Evolutionary conservation across 2,888 invertebrate species (phyloP).

Genomic region (Scaptomyza tumidula): DNA sequence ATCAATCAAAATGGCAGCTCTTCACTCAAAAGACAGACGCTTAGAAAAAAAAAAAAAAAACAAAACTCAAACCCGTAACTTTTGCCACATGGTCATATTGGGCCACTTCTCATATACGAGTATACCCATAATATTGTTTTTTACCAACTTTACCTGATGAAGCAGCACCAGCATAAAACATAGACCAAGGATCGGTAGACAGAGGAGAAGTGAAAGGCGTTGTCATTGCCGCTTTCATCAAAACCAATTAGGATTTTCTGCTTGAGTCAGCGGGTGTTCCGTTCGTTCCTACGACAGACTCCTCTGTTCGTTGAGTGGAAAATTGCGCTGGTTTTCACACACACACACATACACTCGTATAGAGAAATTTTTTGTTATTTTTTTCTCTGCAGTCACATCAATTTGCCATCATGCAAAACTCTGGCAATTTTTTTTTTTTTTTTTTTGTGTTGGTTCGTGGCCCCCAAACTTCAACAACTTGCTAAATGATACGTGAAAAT

Average conservation of each 20-base stretch:
- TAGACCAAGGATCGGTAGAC: background rate
- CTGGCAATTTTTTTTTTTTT: conserved; percentile 41
- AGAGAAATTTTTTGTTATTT: conserved; percentile 13
- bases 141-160: conserved; percentile 68
- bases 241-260: conserved; percentile 83
- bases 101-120: conserved; percentile 56
- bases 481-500: conserved; percentile 84
- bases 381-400: conserved; percentile 65
- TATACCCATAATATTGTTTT: conserved; percentile 31
- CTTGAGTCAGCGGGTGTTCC: conserved; percentile 65
- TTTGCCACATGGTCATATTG: conserved; percentile 76
- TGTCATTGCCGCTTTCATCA: conserved; percentile 82
- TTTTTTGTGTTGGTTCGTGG: conserved; percentile 30
- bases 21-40: conserved; percentile 44
- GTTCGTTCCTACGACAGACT: background rate
- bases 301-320: conserved; percentile 65
- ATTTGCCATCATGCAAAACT: conserved; percentile 74
- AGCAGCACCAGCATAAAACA: conserved; percentile 52
- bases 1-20: conserved; percentile 75
- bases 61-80: conserved; percentile 50
- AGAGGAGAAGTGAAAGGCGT: conserved; percentile 20
- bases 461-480: conserved; percentile 69
- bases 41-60: conserved; percentile 18
- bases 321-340: conserved; percentile 60
- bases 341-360: conserved; percentile 19